Base-by-base conservation (phyloP, 2,113 vertebrate species). In the Oplegnathus fasciatus region DNA sequence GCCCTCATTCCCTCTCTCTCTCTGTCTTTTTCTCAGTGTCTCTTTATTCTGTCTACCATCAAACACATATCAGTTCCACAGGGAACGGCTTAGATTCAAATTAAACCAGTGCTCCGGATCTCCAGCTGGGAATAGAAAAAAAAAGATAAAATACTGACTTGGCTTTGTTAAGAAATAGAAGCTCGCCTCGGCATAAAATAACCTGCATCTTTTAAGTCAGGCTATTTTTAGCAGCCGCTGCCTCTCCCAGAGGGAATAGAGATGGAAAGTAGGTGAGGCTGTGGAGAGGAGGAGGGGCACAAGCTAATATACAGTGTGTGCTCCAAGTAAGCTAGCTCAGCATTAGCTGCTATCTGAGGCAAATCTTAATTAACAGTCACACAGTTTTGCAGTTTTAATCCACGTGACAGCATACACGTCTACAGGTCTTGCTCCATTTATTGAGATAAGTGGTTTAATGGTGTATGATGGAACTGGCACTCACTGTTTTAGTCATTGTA, bases 151-250 rank as follows among this genome's bases (percentile, higher is more conserved):
- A 85, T 84, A 88, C 88, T 82, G 76, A 86, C 84, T 91, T 85
- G 86, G 81, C 86, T 92, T 93, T 93, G 91, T 90, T 92, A 92
- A 88, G 87, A 93, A 95, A 94, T 93, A 93, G 90, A 90, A 87
- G 74, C 83, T 84, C 24, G 44, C 75, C 58, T 78, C 26, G 24
- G 83, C 87, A 94, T 91, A 91, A 91, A 91, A 91, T 93, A 93
- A 90, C 73, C 83, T 83, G 84, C 80, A 85, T 91, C 69, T 92
- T 92, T 91, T 85, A 94, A 93, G 88, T 91, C 64, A 0, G 13
- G 85, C 84, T 95, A 95, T 94, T 93, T 95, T 93, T 95, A 94
- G 94, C 75, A 62, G 68, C 82, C 20, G 2, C 80, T 91, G 91
- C 83, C 75, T 84, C 69, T 85, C 79, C 88, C 80, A 61, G 64